Percentiles rank a stretch among this genome's conserved stretches.
Evolutionary conservation across 2,797 vertebrate genomes (phyloP).

Genomic region (Hozukius guyotensis): DNA sequence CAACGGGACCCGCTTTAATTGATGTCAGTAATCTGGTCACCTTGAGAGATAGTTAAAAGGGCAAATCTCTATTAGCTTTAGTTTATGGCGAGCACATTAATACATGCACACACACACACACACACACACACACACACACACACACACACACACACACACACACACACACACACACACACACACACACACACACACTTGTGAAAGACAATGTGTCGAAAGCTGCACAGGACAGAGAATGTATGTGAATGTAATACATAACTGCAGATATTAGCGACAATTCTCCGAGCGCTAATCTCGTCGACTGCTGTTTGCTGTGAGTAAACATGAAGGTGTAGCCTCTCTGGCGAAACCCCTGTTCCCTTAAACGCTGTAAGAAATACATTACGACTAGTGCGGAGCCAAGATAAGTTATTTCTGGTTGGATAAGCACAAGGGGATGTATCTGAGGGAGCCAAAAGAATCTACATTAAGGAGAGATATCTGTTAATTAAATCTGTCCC

Average conservation of each 20-base stretch:
- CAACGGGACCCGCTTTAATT: constrained; percentile 77
- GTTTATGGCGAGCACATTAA: constrained; percentile 74
- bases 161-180: constrained; percentile 1
- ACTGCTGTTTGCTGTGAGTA: constrained; percentile 66
- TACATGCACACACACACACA: constrained; percentile 16
- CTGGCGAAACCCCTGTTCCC: constrained; percentile 59
- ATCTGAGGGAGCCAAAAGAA: constrained; percentile 79
- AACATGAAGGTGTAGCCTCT: constrained; percentile 65
- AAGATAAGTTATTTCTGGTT: constrained; percentile 81
- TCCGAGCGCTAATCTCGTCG: constrained; percentile 59
- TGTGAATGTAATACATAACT: constrained; percentile 36
- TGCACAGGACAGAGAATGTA: constrained; percentile 17
- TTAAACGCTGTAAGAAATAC: constrained; percentile 74
- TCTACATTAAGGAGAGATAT: constrained; percentile 85
- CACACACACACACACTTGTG: constrained; percentile 13
- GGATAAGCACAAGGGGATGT: constrained; percentile 79
- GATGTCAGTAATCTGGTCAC: constrained; percentile 83
- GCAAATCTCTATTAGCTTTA: constrained; percentile 81
- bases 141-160: constrained; percentile 7
- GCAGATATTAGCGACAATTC: constrained; percentile 59
- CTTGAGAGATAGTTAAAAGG: constrained; percentile 81
- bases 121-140: constrained; percentile 5
- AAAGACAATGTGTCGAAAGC: constrained; percentile 34
- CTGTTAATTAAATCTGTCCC: constrained; percentile 87
- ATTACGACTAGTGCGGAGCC: constrained; percentile 72